Evolutionary conservation across 1,140 invertebrate species (phyloP).

Genomic region (Conopomorpha cramerella): DNA sequence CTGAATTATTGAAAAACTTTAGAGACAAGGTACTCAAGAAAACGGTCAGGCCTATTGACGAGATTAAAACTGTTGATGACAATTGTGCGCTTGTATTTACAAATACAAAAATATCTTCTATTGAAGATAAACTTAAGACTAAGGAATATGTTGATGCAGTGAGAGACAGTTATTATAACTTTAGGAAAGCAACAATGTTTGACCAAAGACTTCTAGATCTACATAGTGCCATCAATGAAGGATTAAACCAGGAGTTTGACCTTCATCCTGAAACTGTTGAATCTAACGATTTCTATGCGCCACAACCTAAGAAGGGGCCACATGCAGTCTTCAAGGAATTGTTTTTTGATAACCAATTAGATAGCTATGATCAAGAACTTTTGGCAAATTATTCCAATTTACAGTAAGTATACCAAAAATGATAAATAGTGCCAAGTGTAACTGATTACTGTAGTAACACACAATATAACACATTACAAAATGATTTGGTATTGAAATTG

Average conservation of each 20-base stretch:
- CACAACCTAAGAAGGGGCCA: slow-evolving; percentile 33
- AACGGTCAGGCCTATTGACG: slow-evolving; percentile 10
- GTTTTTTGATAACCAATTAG: slow-evolving; percentile 33
- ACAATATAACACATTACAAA: too few relatives aligned
- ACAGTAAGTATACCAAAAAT: slow-evolving; percentile 27
- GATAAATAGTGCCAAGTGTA: background rate
- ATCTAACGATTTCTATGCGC: slow-evolving; percentile 1
- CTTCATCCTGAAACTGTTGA: slow-evolving; percentile 8
- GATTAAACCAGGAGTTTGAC: slow-evolving; percentile 42
- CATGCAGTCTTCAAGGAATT: slow-evolving; percentile 44
- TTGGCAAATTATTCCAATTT: slow-evolving; percentile 34
- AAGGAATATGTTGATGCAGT: slow-evolving; percentile 41
- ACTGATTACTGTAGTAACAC: too few relatives aligned
- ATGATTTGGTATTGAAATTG: too few relatives aligned
- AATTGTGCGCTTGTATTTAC: slow-evolving; percentile 50
- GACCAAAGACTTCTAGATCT: slow-evolving; percentile 51
- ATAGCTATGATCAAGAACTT: slow-evolving; percentile 41
- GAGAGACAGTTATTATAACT: slow-evolving; percentile 56
- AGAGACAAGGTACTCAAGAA: slow-evolving; percentile 46
- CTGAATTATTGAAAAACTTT: slow-evolving; percentile 46
- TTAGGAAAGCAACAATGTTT: slow-evolving; percentile 49
- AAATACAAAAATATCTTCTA: slow-evolving; percentile 27
- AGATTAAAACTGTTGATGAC: slow-evolving; percentile 40
- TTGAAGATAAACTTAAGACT: slow-evolving; percentile 38
- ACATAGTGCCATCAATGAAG: slow-evolving; percentile 53